Base-by-base conservation (phyloP, 2,888 invertebrate species). In the Pemphredon lugubris region DNA sequence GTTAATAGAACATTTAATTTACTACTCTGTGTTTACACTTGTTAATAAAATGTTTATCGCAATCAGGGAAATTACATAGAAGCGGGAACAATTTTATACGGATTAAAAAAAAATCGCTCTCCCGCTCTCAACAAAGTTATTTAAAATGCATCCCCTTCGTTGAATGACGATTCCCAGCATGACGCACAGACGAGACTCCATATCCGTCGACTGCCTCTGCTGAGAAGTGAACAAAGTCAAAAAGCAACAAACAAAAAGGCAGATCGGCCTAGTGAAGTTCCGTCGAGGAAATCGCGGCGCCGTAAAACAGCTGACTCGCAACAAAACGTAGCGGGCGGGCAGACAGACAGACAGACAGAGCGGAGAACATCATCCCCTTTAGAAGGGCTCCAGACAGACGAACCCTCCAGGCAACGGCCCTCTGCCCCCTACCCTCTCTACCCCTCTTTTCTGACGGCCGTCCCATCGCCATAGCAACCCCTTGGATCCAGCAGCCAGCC, bases 381-480 rank as follows among this genome's bases (percentile, higher is more conserved):
- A 81, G 81, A 79, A 69, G 72, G 77, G 83, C 81, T 82, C 84
- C 87, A 87, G 88, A 86, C 87, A 81, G 84, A 86, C 84, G 83
- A 83, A 81, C 81, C 83, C 84, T 75, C 80, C 65, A 77, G 79
- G 79, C 81, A 75, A 77, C 77, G 65, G 39, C 65, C 73, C 61
- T 59, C 59, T 53, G n/a, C n/a, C n/a, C n/a, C n/a, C n/a, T n/a
- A n/a, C n/a, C n/a, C 73, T 55, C 64, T 59, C 55, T 59, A 76
- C 59, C 61, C 65, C 77, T 75, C 70, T 66, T 61, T 67, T 63
- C 53, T 32, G 61, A 57, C 73, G 63, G 71, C 71, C 67, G 74
- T 67, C 65, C 75, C 79, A 87, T 88, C 80, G 85, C 82, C 88
- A 88, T 88, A 87, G 88, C 88, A 88, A 88, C 88, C 88, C 88